phyloP scores from a whole-genome alignment of 2,888 invertebrate genomes.

The Itoplectis maculator region DNA sequence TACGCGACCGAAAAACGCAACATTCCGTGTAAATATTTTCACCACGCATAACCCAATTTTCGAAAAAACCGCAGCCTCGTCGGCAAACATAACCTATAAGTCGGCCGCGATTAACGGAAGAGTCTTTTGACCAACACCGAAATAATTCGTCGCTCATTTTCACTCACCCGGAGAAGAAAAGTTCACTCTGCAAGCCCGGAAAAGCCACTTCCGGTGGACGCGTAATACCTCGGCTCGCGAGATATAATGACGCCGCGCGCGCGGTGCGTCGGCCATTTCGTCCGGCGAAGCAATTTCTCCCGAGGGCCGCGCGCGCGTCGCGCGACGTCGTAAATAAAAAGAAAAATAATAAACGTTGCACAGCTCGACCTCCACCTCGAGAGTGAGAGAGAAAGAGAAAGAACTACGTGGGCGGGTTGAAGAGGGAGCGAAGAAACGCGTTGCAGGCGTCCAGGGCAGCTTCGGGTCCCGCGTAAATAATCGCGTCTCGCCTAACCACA shows the following conservation, averaged over 20 bases:
- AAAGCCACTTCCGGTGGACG: constrained; percentile 18
- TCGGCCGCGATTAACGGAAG: too few relatives aligned
- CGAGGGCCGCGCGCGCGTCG: constrained; percentile 19
- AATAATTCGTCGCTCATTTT: too few relatives aligned
- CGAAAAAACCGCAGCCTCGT: too few relatives aligned
- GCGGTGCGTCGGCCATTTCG: constrained; percentile 38
- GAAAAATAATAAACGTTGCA: constrained; percentile 61
- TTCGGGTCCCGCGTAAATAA: constrained; percentile 61
- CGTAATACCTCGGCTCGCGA: constrained; percentile 41
- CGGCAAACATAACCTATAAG: too few relatives aligned
- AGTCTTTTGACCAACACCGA: too few relatives aligned
- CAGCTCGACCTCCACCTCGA: too few relatives aligned
- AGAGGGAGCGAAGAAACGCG: constrained; percentile 48
- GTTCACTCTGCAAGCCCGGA: background rate
- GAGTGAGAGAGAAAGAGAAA: background rate
- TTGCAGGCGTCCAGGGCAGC: constrained; percentile 35
- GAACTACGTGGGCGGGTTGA: background rate
- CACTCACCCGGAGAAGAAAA: constrained; percentile 10
- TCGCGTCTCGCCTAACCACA: constrained; percentile 61
- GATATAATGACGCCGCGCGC: constrained; percentile 51
- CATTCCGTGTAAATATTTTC: background rate
- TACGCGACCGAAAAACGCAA: background rate
- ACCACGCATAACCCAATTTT: background rate
- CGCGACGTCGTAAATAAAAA: constrained; percentile 62
- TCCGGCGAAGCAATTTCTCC: constrained; percentile 55